phyloP scores from a whole-genome alignment of 2,888 invertebrate genomes.

The Schrankia costaestrigalis region DNA sequence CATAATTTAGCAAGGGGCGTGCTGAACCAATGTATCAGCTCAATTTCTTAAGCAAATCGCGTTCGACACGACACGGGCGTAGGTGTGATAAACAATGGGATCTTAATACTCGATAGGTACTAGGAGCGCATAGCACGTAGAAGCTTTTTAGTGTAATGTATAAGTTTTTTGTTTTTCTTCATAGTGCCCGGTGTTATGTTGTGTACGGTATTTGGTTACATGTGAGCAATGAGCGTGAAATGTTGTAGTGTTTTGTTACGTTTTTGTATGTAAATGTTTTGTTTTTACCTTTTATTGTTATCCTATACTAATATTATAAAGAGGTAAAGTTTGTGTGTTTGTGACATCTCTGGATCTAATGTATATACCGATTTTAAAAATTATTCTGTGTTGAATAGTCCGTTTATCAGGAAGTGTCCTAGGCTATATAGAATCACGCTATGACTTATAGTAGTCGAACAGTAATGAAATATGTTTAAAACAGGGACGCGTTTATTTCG shows the following conservation, averaged over 20 bases:
- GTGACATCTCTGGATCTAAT: too few species aligned
- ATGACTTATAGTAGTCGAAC: too few species aligned
- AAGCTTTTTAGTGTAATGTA: conserved; percentile 21
- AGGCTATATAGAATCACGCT: too few species aligned
- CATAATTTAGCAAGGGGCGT: conserved; percentile 42
- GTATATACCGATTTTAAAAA: too few species aligned
- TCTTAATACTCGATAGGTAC: conserved; percentile 24
- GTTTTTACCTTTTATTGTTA: too few species aligned
- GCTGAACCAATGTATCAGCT: conserved; percentile 46
- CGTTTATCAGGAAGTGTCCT: too few species aligned
- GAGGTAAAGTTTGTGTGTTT: too few species aligned
- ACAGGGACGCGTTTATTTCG: too few species aligned
- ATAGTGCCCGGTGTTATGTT: conserved; percentile 13
- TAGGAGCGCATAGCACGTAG: conserved; percentile 6
- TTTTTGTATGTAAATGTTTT: neutral
- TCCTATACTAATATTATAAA: too few species aligned
- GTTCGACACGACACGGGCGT: conserved; percentile 46
- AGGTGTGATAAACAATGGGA: conserved; percentile 30
- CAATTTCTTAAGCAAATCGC: conserved; percentile 58
- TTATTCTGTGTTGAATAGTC: too few species aligned
- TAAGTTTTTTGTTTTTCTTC: conserved; percentile 10
- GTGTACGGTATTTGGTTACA: conserved; percentile 12
- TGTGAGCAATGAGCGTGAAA: conserved; percentile 16
- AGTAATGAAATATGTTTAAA: too few species aligned
- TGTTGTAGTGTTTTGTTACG: conserved; percentile 5